Evolutionary conservation across 1,140 invertebrate genomes (phyloP).

Genomic region (Alviniconcha marisindica): DNA sequence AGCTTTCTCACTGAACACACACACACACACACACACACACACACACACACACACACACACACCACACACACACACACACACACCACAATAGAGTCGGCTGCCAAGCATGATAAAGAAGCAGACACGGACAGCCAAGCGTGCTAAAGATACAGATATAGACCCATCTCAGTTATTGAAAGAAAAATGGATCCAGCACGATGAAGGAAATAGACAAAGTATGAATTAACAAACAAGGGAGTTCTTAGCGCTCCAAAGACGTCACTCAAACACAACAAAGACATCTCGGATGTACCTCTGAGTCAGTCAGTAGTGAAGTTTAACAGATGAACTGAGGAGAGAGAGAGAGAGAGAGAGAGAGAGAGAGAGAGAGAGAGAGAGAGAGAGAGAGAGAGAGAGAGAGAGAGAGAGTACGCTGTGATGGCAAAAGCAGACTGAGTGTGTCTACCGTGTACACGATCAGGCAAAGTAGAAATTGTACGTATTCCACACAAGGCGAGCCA

Average conservation of each 20-base stretch:
- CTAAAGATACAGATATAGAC: no score
- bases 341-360: neutral
- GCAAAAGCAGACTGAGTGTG: slow-evolving; percentile 6
- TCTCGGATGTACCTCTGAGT: no score
- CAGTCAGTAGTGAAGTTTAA: neutral
- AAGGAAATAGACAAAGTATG: no score
- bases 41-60: neutral
- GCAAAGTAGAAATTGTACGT: no score
- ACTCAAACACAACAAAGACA: no score
- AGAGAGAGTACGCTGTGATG: slow-evolving; percentile 19
- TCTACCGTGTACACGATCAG: neutral
- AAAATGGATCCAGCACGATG: no score
- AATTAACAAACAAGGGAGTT: no score
- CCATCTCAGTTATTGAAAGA: no score
- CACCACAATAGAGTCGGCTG: neutral
- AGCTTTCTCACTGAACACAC: neutral
- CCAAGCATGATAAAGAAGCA: neutral
- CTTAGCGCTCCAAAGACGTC: no score
- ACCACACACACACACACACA: neutral
- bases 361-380: slow-evolving; percentile 14
- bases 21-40: slow-evolving; percentile 14
- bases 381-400: slow-evolving; percentile 30
- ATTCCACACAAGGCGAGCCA: slow-evolving; percentile 30
- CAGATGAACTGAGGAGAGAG: neutral
- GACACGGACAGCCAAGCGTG: neutral